phyloP scores from a whole-genome alignment of 2,113 vertebrate species.

The Panurus biarmicus region DNA sequence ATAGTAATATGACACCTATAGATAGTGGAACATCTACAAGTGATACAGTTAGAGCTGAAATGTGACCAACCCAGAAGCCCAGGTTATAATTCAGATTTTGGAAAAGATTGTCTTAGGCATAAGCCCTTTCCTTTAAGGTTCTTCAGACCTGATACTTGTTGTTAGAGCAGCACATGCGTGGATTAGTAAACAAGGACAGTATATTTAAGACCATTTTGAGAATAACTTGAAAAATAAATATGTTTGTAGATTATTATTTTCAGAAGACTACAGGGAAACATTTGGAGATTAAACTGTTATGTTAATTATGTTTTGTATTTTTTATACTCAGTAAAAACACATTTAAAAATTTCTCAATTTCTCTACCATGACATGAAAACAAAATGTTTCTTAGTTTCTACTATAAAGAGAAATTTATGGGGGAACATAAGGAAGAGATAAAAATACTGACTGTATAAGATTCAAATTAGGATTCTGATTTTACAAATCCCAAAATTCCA shows the following conservation, averaged over 20 bases:
- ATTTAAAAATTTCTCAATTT: not conserved
- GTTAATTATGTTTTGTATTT: not conserved
- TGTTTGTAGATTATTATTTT: not conserved
- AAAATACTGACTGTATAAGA: not conserved
- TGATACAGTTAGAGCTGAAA: not conserved
- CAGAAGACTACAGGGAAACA: not conserved
- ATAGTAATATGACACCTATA: no score
- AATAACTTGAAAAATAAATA: not conserved
- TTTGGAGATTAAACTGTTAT: not conserved
- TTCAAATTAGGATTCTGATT: not conserved
- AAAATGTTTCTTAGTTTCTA: not conserved
- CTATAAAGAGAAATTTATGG: not conserved
- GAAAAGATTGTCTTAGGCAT: not conserved
- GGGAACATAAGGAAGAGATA: not conserved
- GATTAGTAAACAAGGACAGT: not conserved
- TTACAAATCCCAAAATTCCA: not conserved
- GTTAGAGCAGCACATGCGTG: not conserved
- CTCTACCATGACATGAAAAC: not conserved
- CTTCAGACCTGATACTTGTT: not conserved
- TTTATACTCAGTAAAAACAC: not conserved
- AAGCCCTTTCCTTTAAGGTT: not conserved
- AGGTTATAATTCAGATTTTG: not conserved
- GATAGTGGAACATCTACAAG: not conserved
- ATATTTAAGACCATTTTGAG: not conserved
- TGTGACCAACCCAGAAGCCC: not conserved